A percentile compares a stretch with the other conserved stretches of the same genome.
Conservation (phyloP, 2,888 invertebrate genomes). For the Chrysodeixis includens region DNA sequence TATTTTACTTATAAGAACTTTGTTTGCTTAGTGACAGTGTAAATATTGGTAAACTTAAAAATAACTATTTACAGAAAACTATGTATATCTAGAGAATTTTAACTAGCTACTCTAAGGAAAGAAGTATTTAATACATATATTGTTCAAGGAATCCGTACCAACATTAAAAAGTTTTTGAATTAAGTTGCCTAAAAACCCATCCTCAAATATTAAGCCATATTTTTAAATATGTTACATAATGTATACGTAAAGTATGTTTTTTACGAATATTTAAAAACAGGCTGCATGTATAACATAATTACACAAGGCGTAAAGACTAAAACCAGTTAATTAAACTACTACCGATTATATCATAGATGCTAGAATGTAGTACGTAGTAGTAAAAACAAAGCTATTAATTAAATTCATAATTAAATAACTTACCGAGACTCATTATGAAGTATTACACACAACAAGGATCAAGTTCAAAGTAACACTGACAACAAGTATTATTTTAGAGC, state of each 20-base stretch:
- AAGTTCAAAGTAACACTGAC: constrained; percentile 41
- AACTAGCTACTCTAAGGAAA: too few relatives aligned
- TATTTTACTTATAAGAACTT: too few relatives aligned
- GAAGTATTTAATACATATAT: too few relatives aligned
- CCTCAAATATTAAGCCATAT: too few relatives aligned
- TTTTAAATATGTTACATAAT: neutral
- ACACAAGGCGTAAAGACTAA: neutral
- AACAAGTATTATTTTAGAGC: constrained; percentile 31
- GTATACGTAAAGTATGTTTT: neutral
- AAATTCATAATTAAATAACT: constrained; percentile 37
- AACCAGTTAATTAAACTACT: neutral
- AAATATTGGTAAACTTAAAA: too few relatives aligned
- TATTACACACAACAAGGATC: constrained; percentile 25
- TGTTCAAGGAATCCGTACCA: too few relatives aligned
- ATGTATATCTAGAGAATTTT: too few relatives aligned
- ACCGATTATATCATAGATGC: neutral
- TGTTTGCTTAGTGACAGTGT: too few relatives aligned
- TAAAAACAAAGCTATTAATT: neutral
- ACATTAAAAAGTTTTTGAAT: too few relatives aligned
- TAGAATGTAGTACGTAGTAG: neutral
- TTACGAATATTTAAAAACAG: neutral
- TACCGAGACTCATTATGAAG: constrained; percentile 59
- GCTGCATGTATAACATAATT: neutral
- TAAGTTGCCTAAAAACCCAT: neutral
- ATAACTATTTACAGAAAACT: too few relatives aligned